Evolutionary conservation across 2,888 invertebrate species (phyloP).

Genomic region (Autographa gamma): DNA sequence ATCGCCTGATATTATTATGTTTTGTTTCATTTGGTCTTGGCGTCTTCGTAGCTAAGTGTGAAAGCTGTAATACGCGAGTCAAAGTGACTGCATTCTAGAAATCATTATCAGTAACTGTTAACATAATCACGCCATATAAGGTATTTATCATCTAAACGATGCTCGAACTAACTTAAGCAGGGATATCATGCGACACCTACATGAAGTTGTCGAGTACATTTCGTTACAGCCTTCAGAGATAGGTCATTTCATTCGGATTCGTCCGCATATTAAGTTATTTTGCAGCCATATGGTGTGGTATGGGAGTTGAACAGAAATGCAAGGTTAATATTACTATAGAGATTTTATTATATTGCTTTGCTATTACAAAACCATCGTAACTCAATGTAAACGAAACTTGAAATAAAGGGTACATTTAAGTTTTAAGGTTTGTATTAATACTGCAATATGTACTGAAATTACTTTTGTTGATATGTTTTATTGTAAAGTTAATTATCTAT

Average conservation of each 20-base stretch:
- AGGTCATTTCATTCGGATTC: too few relatives aligned
- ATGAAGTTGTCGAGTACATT: background rate
- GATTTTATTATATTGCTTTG: background rate
- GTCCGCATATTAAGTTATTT: too few relatives aligned
- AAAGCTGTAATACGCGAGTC: slow-evolving; percentile 16
- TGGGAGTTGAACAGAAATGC: slow-evolving; percentile 26
- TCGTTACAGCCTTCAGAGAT: background rate
- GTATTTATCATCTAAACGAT: background rate
- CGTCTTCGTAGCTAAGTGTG: slow-evolving; percentile 12
- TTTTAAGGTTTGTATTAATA: slow-evolving; percentile 20
- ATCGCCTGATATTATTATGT: slow-evolving; percentile 62
- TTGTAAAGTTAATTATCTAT: slow-evolving; percentile 15
- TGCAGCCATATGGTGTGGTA: slow-evolving; percentile 23
- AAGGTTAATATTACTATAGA: background rate
- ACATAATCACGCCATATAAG: background rate
- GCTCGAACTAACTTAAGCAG: background rate
- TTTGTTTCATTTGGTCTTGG: slow-evolving; percentile 39
- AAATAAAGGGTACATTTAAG: background rate
- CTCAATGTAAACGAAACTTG: background rate
- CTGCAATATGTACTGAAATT: slow-evolving; percentile 12
- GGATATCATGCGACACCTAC: background rate
- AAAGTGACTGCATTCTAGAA: slow-evolving; percentile 9
- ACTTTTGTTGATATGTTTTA: slow-evolving; percentile 39
- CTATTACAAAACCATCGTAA: background rate
- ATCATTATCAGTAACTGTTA: background rate